Evolutionary conservation across 92 coral and sea anemone species (phyloP).

Genomic region (Galaxea fascicularis): DNA sequence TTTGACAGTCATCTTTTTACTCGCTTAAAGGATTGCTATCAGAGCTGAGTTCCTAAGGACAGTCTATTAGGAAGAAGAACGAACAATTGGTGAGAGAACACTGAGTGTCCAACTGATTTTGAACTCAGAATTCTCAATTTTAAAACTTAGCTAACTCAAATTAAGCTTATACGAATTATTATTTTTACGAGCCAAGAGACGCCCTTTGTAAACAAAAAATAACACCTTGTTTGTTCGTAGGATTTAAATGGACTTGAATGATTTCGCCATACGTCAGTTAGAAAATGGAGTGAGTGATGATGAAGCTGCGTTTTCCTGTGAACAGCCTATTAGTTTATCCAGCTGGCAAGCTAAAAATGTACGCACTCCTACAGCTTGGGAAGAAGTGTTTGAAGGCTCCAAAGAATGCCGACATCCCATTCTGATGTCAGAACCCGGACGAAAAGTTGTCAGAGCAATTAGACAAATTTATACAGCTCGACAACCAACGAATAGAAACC

Average conservation of each 20-base stretch:
- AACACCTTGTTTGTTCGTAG: neutral
- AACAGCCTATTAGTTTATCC: neutral
- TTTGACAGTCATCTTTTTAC: too few relatives aligned
- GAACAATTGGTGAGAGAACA: too few relatives aligned
- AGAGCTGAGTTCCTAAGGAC: too few relatives aligned
- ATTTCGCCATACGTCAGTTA: neutral
- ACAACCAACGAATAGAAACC: neutral
- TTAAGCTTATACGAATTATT: too few relatives aligned
- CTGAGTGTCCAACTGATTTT: too few relatives aligned
- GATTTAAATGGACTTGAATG: slow-evolving; percentile 10
- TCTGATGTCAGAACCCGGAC: slow-evolving; percentile 74
- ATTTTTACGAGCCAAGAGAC: neutral
- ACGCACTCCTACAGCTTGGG: slow-evolving; percentile 3
- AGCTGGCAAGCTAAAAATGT: neutral
- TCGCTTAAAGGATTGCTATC: too few relatives aligned
- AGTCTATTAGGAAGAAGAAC: too few relatives aligned
- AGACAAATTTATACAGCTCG: slow-evolving; percentile 47
- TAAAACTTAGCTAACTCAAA: too few relatives aligned
- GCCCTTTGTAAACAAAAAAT: neutral
- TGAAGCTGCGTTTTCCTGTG: neutral
- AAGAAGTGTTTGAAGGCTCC: neutral
- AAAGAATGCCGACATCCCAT: slow-evolving; percentile 46
- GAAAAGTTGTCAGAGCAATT: slow-evolving; percentile 76
- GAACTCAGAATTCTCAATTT: too few relatives aligned
- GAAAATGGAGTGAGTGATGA: neutral